phyloP scores from a whole-genome alignment of 2,888 invertebrate genomes.

The Polydesmus complanatus region DNA sequence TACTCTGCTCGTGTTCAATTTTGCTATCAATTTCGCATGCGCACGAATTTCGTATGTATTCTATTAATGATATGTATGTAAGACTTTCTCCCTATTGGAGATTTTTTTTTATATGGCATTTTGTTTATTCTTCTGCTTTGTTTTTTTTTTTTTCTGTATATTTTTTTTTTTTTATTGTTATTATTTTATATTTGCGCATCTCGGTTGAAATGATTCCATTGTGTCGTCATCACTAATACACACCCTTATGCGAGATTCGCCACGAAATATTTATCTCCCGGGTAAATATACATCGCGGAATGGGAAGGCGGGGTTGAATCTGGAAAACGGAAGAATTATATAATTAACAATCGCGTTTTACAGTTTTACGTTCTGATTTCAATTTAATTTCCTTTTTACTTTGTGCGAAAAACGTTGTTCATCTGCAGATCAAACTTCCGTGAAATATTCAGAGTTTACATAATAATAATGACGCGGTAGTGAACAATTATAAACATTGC shows the following conservation, averaged over 20 bases:
- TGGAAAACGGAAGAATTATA: too few relatives aligned
- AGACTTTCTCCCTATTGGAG: neutral
- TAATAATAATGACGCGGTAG: too few relatives aligned
- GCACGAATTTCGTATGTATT: neutral
- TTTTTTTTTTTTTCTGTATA: neutral
- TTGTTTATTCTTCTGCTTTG: neutral
- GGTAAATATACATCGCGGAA: too few relatives aligned
- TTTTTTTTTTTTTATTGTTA: neutral
- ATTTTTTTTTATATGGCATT: neutral
- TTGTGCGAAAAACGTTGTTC: too few relatives aligned
- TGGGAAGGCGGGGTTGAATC: too few relatives aligned
- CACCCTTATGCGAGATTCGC: neutral
- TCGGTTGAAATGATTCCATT: neutral
- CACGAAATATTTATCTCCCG: neutral
- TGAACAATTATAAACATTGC: too few relatives aligned
- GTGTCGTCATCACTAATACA: neutral
- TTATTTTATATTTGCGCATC: neutral
- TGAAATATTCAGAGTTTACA: too few relatives aligned
- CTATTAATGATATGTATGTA: neutral
- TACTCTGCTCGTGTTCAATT: neutral
- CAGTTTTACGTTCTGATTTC: too few relatives aligned
- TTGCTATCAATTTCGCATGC: neutral
- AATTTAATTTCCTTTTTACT: too few relatives aligned
- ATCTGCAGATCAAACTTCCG: too few relatives aligned
- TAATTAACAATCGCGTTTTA: too few relatives aligned